These are phyloP conservation scores for Pseudomyrmex gracilis DNA, from an alignment of 1,140 invertebrate species.

Conservation along the genomic window DNA sequence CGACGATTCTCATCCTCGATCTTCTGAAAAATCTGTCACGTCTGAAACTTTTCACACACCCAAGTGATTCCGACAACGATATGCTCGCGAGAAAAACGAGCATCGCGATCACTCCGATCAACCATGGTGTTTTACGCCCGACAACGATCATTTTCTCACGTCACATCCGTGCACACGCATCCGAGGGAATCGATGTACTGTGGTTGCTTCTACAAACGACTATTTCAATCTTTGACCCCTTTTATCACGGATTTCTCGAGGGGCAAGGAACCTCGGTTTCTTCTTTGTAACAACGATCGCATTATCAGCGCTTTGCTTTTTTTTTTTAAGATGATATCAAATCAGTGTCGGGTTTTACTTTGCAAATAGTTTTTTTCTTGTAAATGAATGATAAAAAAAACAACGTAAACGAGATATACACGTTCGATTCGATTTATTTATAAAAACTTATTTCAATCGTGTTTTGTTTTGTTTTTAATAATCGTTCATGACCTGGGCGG, in stretches of 20 bases:
- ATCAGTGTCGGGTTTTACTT: conserved; percentile 15
- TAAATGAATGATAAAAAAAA: not conserved
- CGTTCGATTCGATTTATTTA: no score
- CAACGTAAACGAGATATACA: no score
- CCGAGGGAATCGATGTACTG: conserved; percentile 45
- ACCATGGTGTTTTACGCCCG: not conserved
- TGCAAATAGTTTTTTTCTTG: conserved; percentile 3
- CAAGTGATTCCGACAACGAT: not conserved
- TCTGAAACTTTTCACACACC: not conserved
- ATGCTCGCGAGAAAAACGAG: conserved; percentile 12
- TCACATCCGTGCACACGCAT: not conserved
- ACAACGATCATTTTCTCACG: conserved; percentile 41
- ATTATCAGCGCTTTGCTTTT: not conserved
- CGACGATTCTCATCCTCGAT: not conserved
- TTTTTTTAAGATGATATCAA: conserved; percentile 24
- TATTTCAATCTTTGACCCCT: conserved; percentile 55
- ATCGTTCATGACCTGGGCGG: no score
- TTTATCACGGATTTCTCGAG: conserved; percentile 53
- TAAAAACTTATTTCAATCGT: no score
- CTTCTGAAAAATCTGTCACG: no score
- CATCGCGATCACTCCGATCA: not conserved
- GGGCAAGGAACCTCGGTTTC: conserved; percentile 39
- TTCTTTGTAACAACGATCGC: conserved; percentile 24
- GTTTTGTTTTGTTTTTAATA: no score
- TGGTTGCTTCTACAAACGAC: not conserved